phyloP scores from a whole-genome alignment of 2,113 vertebrate genomes.

The Thryonomys swinderianus region DNA sequence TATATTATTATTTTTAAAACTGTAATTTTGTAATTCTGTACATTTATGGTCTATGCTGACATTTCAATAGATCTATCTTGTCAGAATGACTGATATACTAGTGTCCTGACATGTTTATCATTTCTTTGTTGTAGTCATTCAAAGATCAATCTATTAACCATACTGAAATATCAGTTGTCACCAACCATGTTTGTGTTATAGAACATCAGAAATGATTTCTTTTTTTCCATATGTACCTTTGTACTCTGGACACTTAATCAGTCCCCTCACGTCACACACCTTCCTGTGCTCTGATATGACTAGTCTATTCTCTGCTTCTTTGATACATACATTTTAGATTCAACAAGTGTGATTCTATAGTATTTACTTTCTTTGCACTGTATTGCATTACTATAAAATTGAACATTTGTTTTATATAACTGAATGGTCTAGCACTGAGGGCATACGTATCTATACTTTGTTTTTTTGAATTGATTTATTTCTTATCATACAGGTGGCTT shows the following conservation, averaged over 20 bases:
- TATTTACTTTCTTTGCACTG: background rate
- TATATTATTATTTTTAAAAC: too few relatives aligned
- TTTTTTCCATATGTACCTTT: background rate
- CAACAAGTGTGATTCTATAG: background rate
- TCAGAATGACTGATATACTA: background rate
- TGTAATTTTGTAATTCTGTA: background rate
- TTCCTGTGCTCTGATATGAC: rapidly evolving
- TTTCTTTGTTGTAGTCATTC: background rate
- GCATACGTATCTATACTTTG: background rate
- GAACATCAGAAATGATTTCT: background rate
- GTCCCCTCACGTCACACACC: too few relatives aligned
- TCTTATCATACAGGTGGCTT: background rate
- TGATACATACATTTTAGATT: background rate
- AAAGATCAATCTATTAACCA: background rate
- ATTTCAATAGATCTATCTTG: background rate
- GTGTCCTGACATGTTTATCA: background rate
- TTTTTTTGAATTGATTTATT: background rate
- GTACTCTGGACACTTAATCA: background rate
- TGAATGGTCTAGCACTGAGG: background rate
- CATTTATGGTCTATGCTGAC: background rate
- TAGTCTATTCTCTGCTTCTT: background rate
- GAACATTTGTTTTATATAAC: background rate
- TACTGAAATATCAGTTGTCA: background rate
- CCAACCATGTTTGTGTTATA: background rate
- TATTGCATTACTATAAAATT: background rate